Evolutionary conservation across 2,113 vertebrate species (phyloP).

Genomic region (Actenoides hombroni): DNA sequence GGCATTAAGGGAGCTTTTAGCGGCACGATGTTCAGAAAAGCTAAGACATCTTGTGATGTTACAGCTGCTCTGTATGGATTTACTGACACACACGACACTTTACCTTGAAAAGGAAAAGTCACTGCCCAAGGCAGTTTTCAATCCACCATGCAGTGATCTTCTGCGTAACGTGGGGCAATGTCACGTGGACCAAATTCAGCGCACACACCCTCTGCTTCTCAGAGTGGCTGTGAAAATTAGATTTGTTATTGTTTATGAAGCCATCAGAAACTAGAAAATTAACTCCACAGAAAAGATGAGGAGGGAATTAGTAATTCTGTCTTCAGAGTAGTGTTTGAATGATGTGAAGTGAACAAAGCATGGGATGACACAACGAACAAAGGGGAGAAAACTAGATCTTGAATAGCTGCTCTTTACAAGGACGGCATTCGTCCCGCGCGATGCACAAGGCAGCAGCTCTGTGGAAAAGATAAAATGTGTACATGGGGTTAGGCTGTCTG

Average conservation of each 20-base stretch:
- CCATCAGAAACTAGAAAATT: neutral
- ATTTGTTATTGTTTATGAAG: neutral
- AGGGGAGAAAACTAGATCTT: neutral
- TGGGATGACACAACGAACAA: neutral
- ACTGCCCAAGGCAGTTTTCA: neutral
- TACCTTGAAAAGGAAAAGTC: neutral
- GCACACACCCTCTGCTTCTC: neutral
- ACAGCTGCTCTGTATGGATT: neutral
- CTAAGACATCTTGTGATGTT: neutral
- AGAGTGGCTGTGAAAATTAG: neutral
- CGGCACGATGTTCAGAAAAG: neutral
- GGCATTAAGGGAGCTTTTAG: neutral
- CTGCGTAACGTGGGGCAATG: neutral
- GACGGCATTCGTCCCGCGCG: neutral
- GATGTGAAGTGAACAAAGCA: neutral
- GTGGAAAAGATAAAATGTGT: accelerated
- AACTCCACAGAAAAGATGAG: neutral
- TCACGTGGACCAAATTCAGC: neutral
- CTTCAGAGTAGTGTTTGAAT: neutral
- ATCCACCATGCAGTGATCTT: neutral
- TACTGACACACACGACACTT: neutral
- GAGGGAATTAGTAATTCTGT: neutral
- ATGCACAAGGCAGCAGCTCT: neutral
- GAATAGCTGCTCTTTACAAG: neutral
- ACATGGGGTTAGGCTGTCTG: neutral